These are phyloP conservation scores for Anagrus nilaparvatae DNA, from an alignment of 1,140 invertebrate genomes.

Conservation along the genomic window DNA sequence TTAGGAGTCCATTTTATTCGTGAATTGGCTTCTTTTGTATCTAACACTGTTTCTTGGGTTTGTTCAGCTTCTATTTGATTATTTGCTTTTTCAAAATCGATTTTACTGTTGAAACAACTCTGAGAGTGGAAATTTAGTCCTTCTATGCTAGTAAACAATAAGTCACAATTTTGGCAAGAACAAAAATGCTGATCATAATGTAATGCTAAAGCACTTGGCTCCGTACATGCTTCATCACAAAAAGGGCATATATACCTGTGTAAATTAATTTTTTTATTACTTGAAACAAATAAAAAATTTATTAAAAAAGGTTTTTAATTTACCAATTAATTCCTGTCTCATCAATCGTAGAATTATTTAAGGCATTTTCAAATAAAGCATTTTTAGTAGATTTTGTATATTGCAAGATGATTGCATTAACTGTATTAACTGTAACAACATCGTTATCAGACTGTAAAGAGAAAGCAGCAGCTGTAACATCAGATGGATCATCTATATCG, in stretches of 20 bases:
- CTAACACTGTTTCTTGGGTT: constrained; percentile 22
- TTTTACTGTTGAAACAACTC: constrained; percentile 26
- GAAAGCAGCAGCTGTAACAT: constrained; percentile 17
- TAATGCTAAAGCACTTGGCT: constrained; percentile 35
- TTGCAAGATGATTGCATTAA: constrained; percentile 28
- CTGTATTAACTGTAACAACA: constrained; percentile 19
- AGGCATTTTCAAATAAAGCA: constrained; percentile 27
- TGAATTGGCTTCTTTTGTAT: constrained; percentile 21
- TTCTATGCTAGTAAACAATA: constrained; percentile 40
- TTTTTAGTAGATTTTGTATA: constrained; percentile 32
- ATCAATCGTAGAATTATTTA: constrained; percentile 35
- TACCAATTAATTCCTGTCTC: constrained; percentile 37
- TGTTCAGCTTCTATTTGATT: constrained; percentile 19
- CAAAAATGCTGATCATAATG: constrained; percentile 47
- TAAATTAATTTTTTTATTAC: background rate
- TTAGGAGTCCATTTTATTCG: constrained; percentile 42
- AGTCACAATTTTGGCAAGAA: constrained; percentile 33
- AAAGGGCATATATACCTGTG: constrained; percentile 38
- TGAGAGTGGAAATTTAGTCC: constrained; percentile 37
- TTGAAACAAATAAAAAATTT: background rate
- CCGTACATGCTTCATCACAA: constrained; percentile 42
- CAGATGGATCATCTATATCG: constrained; percentile 14
- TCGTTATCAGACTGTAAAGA: constrained; percentile 31
- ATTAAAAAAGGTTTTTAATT: constrained; percentile 1
- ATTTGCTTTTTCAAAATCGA: too few relatives aligned